Evolutionary conservation across 1,140 invertebrate genomes (phyloP).

Genomic region (Aplysia californica): DNA sequence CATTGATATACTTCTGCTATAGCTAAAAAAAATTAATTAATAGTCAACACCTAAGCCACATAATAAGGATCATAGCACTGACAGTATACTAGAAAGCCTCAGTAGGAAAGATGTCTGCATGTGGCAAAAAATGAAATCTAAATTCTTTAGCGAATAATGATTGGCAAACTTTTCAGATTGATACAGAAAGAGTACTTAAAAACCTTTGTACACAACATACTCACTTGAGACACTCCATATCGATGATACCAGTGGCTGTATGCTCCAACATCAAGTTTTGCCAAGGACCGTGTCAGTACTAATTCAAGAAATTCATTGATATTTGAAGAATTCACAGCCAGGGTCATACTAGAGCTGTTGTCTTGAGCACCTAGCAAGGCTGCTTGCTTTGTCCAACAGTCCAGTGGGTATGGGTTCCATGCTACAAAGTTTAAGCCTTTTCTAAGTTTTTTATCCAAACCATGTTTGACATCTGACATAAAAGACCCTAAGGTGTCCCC

Average conservation of each 20-base stretch:
- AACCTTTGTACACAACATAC: no score
- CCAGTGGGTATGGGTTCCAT: conserved; percentile 22
- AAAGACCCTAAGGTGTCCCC: conserved; percentile 15
- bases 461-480: neutral
- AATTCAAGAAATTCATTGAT: neutral
- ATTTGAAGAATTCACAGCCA: conserved; percentile 12
- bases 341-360: conserved; percentile 6
- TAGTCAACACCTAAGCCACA: neutral
- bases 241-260: conserved; percentile 24
- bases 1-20: no score
- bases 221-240: conserved; percentile 21
- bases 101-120: neutral
- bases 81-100: neutral
- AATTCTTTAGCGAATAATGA: neutral
- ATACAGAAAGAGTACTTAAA: no score
- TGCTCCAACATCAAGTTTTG: conserved; percentile 7
- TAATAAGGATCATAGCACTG: neutral
- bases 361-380: neutral
- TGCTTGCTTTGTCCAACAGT: conserved; percentile 9
- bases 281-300: neutral
- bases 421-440: neutral
- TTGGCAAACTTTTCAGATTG: neutral
- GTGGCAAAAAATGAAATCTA: neutral
- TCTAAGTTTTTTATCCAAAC: conserved; percentile 10
- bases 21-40: no score